Conservation (phyloP, 1,140 invertebrate genomes). For the Cataglyphis hispanica region DNA sequence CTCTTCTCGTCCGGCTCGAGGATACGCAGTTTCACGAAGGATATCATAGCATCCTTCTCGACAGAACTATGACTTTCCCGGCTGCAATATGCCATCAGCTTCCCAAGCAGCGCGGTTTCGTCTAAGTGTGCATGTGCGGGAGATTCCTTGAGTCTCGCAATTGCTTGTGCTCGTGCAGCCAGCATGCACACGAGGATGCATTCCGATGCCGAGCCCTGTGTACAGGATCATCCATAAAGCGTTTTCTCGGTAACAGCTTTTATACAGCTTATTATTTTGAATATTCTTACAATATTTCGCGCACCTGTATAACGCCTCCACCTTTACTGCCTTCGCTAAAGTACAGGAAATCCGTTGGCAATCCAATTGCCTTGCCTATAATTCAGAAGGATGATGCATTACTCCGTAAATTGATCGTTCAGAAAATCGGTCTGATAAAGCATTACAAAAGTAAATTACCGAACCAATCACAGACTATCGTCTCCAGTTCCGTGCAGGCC, state of each 20-base stretch:
- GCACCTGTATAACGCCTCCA: conserved; percentile 96
- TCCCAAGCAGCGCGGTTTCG: conserved; percentile 97
- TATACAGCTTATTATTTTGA: background rate
- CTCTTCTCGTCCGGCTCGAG: conserved; percentile 98
- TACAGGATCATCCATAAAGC: conserved; percentile 34
- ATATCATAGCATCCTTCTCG: conserved; percentile 99
- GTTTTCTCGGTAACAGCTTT: background rate
- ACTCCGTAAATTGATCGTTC: conserved; percentile 36
- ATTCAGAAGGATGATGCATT: conserved; percentile 54
- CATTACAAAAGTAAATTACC: conserved; percentile 88
- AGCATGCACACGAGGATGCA: conserved; percentile 98
- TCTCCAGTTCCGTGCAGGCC: conserved; percentile 98
- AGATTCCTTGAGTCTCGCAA: conserved; percentile 94
- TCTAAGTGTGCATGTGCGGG: conserved; percentile 95
- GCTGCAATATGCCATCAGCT: conserved; percentile 97
- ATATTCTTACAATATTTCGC: conserved; percentile 11
- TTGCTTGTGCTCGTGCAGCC: conserved; percentile 97
- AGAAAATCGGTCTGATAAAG: background rate
- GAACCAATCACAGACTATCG: conserved; percentile 98
- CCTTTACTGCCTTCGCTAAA: conserved; percentile 94
- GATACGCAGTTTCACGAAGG: conserved; percentile 98
- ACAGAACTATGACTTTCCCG: conserved; percentile 99
- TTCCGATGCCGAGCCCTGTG: conserved; percentile 98
- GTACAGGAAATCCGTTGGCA: conserved; percentile 95
- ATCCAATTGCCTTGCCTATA: conserved; percentile 94